Evolutionary conservation across 2,113 vertebrate genomes (phyloP).

Genomic region (Halcyon malimbica): DNA sequence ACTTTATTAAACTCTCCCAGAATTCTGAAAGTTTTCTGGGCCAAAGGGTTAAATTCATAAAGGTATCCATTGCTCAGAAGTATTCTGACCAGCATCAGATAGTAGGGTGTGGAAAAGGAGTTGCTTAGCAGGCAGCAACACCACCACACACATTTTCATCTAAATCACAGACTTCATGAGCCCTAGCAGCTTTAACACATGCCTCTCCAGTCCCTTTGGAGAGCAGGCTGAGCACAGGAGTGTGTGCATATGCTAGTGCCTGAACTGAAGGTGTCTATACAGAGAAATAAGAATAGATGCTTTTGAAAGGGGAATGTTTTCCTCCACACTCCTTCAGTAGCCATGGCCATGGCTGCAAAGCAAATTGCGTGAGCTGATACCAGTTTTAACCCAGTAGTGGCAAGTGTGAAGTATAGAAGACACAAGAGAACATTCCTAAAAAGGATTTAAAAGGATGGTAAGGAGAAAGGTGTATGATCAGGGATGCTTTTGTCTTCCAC

Average conservation of each 20-base stretch:
- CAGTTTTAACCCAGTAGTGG: neutral
- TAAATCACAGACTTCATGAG: neutral
- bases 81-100: neutral
- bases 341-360: neutral
- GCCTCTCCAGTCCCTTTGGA: neutral
- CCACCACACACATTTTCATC: neutral
- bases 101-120: neutral
- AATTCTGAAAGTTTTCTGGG: neutral
- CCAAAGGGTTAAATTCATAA: neutral
- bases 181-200: neutral
- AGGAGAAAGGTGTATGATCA: neutral
- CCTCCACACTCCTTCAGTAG: neutral
- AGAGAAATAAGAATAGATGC: neutral
- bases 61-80: neutral
- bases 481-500: neutral
- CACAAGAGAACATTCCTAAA: neutral
- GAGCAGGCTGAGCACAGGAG: neutral
- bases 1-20: neutral
- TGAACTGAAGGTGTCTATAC: neutral
- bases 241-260: neutral
- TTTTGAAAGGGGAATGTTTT: neutral
- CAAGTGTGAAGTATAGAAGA: neutral
- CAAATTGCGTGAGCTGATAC: neutral
- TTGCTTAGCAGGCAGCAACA: neutral
- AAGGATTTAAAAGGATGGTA: neutral